Percentiles rank a stretch among this genome's conserved stretches.
Conservation (phyloP, 2,797 vertebrate genomes). For the Anguilla pacifica region DNA sequence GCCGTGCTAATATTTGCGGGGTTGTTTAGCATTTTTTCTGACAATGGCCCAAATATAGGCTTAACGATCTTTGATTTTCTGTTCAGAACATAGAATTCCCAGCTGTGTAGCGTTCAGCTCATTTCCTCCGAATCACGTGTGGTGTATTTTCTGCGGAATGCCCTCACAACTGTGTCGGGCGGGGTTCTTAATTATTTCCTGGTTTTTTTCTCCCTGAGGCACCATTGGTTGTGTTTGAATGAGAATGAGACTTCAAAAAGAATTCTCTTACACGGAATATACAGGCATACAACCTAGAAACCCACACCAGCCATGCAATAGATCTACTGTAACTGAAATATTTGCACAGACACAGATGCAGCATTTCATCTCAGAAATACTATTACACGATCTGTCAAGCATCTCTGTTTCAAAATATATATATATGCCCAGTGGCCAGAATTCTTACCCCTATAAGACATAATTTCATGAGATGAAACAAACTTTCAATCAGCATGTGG, state of each 20-base stretch:
- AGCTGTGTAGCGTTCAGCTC: background rate
- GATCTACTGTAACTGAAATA: background rate
- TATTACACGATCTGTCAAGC: background rate
- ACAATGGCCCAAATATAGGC: background rate
- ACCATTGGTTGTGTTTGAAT: background rate
- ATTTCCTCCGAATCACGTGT: background rate
- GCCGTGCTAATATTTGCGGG: background rate
- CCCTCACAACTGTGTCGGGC: background rate
- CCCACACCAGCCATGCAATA: background rate
- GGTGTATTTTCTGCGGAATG: constrained; percentile 12
- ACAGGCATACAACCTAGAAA: background rate
- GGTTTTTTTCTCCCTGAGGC: background rate
- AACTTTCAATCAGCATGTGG: background rate
- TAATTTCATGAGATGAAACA: background rate
- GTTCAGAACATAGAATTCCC: background rate
- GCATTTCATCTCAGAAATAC: background rate
- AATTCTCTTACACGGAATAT: background rate
- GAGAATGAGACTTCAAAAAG: background rate
- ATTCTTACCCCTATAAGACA: background rate
- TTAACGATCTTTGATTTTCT: background rate
- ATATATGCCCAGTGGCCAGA: background rate
- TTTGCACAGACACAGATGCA: background rate
- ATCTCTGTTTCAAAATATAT: background rate
- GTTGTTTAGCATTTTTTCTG: background rate
- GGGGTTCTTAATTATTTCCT: constrained; percentile 1